phyloP scores from a whole-genome alignment of 2,888 invertebrate species.

The Luffia ferchaultella region DNA sequence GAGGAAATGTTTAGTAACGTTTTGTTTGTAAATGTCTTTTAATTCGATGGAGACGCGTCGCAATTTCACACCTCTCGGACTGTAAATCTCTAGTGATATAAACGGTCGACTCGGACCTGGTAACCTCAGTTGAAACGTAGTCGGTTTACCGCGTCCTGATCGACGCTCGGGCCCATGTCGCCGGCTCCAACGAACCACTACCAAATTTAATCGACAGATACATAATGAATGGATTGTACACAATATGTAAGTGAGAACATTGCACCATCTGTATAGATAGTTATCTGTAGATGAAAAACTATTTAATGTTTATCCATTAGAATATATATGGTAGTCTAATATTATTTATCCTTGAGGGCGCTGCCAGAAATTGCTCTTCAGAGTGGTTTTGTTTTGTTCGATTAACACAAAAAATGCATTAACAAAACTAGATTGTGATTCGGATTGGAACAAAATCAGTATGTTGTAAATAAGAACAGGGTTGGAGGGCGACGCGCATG shows the following conservation, averaged over 20 bases:
- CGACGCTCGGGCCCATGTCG: no score
- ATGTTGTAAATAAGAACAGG: background rate
- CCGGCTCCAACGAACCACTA: no score
- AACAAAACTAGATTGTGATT: background rate
- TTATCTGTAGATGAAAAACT: constrained; percentile 30
- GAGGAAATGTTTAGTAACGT: background rate
- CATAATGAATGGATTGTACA: no score
- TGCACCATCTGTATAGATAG: constrained; percentile 21
- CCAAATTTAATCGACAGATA: no score
- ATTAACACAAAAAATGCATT: constrained; percentile 1
- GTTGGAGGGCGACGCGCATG: background rate
- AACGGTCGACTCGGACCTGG: background rate
- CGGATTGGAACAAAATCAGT: background rate
- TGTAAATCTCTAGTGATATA: background rate
- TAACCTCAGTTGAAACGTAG: no score
- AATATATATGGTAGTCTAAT: constrained; percentile 27
- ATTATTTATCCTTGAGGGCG: constrained; percentile 20
- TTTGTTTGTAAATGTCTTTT: background rate
- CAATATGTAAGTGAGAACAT: background rate
- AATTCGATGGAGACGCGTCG: background rate
- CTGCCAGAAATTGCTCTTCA: background rate
- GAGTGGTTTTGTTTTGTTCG: background rate
- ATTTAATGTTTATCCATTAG: constrained; percentile 36
- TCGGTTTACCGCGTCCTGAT: no score
- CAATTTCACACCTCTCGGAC: background rate